Base-by-base conservation (phyloP, 1,140 invertebrate species). In the Heliconius nattereri region DNA sequence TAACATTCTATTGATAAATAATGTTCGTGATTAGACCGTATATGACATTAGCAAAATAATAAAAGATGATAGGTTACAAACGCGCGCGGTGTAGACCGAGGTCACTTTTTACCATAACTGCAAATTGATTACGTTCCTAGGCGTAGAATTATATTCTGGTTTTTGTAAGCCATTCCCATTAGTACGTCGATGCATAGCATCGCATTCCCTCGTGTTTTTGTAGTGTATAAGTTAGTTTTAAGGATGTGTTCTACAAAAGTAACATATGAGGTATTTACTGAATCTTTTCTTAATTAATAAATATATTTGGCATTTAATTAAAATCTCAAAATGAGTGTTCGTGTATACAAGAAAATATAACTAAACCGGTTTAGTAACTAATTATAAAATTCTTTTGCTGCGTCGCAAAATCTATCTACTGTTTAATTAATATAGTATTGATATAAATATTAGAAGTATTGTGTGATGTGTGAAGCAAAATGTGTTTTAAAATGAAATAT, bases 161-260 rank as follows among this genome's bases (percentile, higher is more conserved):
- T 78, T 73, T 32, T 75, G 71, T 66, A 16, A 66, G 9, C 60
- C 1, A 76, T 79, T 86, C 3, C 60, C 1, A 76, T 79, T 86
- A 87, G 83, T 82, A 79, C 49, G 83, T 82, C 77, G 84, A 91
- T 92, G 91, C 82, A 75, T 82, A 86, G 84, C 76, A 32, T 86
- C 84, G 76, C 84, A 71, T 70, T 84, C 52, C 73, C 75, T 82
- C 84, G 87, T 88, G 84, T 81, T 88, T 77, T 78, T 78, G 73
- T 89, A 86, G 86, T 85, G 75, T 80, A 70, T 88, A 90, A 80
- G 85, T 29, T 86, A 81, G 49, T 76, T 77, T 37, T 78, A 32
- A 94, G 87, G 78, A 94, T 94, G 92, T 89, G 81, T 84, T 88
- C 92, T 0, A 80, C 80, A 40, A 89, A 85, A 32, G 81, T 77